Evolutionary conservation across 2,888 invertebrate genomes (phyloP).

Genomic region (Drosophila maculinotata): DNA sequence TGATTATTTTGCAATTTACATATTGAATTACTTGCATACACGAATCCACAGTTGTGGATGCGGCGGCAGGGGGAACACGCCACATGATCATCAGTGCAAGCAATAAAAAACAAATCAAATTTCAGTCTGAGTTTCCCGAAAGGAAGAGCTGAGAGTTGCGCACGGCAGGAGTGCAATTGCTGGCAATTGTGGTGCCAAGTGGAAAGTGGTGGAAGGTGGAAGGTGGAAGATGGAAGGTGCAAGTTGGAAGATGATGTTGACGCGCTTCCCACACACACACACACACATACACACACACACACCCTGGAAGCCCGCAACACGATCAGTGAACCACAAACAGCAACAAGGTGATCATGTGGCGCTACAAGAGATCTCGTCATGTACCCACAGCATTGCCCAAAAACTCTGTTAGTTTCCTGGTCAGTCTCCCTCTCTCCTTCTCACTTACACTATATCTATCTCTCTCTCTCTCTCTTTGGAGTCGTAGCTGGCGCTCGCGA

Average conservation of each 20-base stretch:
- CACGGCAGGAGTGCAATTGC: constrained; percentile 64
- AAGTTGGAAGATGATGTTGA: constrained; percentile 42
- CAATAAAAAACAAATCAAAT: constrained; percentile 46
- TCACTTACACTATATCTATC: no score
- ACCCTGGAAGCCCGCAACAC: constrained; percentile 23
- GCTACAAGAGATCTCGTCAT: constrained; percentile 58
- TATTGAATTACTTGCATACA: constrained; percentile 75
- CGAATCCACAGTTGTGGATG: constrained; percentile 35
- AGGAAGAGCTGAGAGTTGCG: constrained; percentile 19
- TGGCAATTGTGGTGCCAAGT: constrained; percentile 54
- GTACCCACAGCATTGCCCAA: constrained; percentile 39
- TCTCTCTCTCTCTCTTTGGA: background rate
- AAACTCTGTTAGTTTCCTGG: constrained; percentile 20
- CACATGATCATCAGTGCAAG: constrained; percentile 38
- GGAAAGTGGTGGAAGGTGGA: constrained; percentile 8
- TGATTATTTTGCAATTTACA: constrained; percentile 82
- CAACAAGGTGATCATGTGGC: constrained; percentile 69
- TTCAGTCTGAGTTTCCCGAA: constrained; percentile 21
- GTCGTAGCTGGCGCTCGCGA: constrained; percentile 35
- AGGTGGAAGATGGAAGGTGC: constrained; percentile 17
- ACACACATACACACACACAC: constrained; percentile 19
- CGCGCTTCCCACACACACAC: constrained; percentile 67
- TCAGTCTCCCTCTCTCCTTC: background rate
- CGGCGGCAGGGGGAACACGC: background rate
- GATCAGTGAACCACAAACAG: constrained; percentile 13